Percentiles rank a stretch among this genome's conserved stretches.
Evolutionary conservation across 2,113 vertebrate species (phyloP).

Genomic region (Cynoglossus semilaevis): DNA sequence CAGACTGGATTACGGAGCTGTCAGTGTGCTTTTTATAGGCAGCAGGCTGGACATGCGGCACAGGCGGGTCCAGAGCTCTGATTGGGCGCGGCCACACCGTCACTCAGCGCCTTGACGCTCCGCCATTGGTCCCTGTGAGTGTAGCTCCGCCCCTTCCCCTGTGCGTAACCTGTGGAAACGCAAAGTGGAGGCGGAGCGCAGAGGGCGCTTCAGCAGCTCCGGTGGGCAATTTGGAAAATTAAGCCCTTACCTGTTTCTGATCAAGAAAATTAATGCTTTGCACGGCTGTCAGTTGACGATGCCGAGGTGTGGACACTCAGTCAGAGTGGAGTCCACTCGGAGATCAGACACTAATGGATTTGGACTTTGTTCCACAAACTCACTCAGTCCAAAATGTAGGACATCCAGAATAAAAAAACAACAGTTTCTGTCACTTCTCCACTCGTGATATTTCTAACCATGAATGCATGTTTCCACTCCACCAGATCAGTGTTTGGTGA

Average conservation of each 20-base stretch:
- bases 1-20: conserved; percentile 76
- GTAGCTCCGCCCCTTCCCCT: conserved; percentile 43
- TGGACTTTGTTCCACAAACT: too few species aligned
- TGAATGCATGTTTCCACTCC: too few species aligned
- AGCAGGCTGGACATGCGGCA: conserved; percentile 58
- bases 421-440: too few species aligned
- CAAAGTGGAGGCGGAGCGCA: conserved; percentile 65
- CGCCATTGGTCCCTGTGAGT: conserved; percentile 21
- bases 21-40: conserved; percentile 77
- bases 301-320: conserved; percentile 19
- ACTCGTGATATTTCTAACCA: too few species aligned
- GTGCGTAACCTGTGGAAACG: conserved; percentile 74
- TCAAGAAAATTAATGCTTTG: conserved; percentile 75
- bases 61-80: conserved; percentile 34
- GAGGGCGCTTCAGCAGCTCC: conserved; percentile 71
- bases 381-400: too few species aligned
- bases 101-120: conserved; percentile 39
- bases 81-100: conserved; percentile 56
- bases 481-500: too few species aligned
- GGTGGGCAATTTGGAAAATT: conserved; percentile 80
- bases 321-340: background rate
- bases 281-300: conserved; percentile 48
- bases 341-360: too few species aligned
- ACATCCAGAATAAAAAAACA: too few species aligned
- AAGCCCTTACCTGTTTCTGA: conserved; percentile 80